Evolutionary conservation across 2,113 vertebrate genomes (phyloP).

Genomic region (Otis tarda): DNA sequence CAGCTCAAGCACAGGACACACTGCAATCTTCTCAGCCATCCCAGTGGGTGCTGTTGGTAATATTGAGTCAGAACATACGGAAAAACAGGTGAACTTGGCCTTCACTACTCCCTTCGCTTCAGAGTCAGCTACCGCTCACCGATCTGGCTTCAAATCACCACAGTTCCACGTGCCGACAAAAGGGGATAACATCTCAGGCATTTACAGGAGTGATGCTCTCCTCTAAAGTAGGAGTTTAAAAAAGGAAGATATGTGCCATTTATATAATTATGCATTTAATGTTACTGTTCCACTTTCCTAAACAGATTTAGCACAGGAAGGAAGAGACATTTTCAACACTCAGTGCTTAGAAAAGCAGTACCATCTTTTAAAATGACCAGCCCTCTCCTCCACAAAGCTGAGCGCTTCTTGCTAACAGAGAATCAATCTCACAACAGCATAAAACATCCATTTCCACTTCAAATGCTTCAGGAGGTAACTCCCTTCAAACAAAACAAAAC

Average conservation of each 20-base stretch:
- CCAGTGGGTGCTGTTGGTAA: background rate
- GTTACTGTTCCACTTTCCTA: background rate
- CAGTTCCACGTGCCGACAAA: background rate
- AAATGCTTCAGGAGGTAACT: background rate
- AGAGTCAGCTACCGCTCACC: background rate
- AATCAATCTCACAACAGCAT: background rate
- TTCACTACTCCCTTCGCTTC: background rate
- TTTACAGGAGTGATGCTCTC: background rate
- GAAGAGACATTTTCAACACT: background rate
- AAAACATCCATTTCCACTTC: background rate
- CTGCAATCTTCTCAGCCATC: background rate
- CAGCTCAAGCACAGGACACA: background rate
- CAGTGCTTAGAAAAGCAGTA: background rate
- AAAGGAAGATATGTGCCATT: background rate
- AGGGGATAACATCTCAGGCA: background rate
- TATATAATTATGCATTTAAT: background rate
- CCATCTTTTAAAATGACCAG: background rate
- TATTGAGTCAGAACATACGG: background rate
- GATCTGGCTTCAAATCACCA: background rate
- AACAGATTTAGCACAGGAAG: background rate
- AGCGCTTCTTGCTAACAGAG: background rate
- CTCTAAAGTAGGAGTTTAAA: background rate
- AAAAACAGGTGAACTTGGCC: background rate
- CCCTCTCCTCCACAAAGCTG: constrained; percentile 4
- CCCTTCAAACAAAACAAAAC: background rate